Base-by-base conservation (phyloP, 2,888 invertebrate species). In the Lasius fuliginosus region DNA sequence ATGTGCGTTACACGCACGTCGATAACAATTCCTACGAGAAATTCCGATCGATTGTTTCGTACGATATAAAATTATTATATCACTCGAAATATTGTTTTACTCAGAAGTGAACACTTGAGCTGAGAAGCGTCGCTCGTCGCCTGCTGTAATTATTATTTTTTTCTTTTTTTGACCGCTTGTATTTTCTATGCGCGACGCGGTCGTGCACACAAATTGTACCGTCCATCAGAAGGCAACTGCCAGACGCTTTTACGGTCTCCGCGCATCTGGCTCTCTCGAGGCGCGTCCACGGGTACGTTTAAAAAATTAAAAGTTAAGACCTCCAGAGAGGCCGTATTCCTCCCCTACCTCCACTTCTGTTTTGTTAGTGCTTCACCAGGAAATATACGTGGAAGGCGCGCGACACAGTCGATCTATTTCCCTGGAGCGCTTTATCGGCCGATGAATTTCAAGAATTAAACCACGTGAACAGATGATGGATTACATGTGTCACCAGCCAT, bases 281-380 rank as follows among this genome's bases (percentile, higher is more conserved):
- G 65, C 36, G 67, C 53, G n/a, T 49, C 64, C 36, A 23, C 74
- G 56, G 58, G 64, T 60, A 82, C 76, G 79, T 68, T 84, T 82
- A 18, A 82, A 73, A 87, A 87, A 73, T 89, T 84, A 64, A 85
- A 85, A 74, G 53, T 82, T 82, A 85, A 85, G 77, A 58, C 71
- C 71, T 64, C 75, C 30, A 27, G 79, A 58, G 76, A 58, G 58
- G 30, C 46, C 64, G 46, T 53, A 8, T 53, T 53, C 18, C 23
- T 2, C 5, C n/a, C 23, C 23, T 46, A 53, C n/a, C 8, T 53
- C n/a, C n/a, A n/a, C 53, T 73, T 60, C 40, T 30, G 49, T 73
- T 85, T 83, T 69, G 83, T 89, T 83, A 82, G 58, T 68, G 71
- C 62, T 86, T 85, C 79, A 42, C 49, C 49, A 40, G 81, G 27